Conservation (phyloP, 2,113 vertebrate genomes). For the Callopanchax toddi region DNA sequence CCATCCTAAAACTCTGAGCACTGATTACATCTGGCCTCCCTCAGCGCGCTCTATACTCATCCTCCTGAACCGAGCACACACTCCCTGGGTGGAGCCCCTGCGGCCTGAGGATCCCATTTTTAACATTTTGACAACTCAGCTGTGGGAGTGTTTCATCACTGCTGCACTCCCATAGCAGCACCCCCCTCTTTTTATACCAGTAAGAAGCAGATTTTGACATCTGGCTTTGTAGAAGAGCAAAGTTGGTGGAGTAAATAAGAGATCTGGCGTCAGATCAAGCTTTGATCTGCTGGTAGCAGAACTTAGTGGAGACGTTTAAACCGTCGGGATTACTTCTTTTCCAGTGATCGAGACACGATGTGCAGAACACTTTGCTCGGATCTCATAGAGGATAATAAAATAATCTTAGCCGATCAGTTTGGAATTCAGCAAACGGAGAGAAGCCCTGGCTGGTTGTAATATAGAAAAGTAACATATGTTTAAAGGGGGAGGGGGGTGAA, state of each 20-base stretch:
- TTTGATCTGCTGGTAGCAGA: conserved; percentile 16
- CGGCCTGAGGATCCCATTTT: conserved; percentile 65
- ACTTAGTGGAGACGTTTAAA: conserved; percentile 3
- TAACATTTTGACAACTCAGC: conserved; percentile 71
- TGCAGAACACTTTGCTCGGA: not conserved
- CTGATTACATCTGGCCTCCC: conserved; percentile 74
- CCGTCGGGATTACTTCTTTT: conserved; percentile 20
- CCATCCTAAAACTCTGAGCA: conserved; percentile 62
- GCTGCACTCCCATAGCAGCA: conserved; percentile 37
- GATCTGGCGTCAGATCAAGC: conserved; percentile 12
- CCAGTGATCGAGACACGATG: conserved; percentile 9
- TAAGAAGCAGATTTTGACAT: conserved; percentile 35
- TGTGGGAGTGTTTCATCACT: conserved; percentile 59
- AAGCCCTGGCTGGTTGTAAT: not conserved
- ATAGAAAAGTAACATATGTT: not conserved
- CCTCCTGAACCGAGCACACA: conserved; percentile 55
- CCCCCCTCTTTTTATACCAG: conserved; percentile 42
- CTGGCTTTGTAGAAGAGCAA: conserved; percentile 19
- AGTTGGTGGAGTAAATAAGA: conserved; percentile 21
- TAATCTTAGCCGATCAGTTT: not conserved
- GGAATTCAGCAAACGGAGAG: not conserved
- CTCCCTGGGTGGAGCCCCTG: conserved; percentile 67
- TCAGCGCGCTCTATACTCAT: conserved; percentile 55
- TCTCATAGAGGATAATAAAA: not conserved
- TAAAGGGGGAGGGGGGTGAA: conserved; percentile 28